These are phyloP conservation scores for Gallirallus australis DNA, from an alignment of 2,797 vertebrate genomes.

Conservation along the genomic window DNA sequence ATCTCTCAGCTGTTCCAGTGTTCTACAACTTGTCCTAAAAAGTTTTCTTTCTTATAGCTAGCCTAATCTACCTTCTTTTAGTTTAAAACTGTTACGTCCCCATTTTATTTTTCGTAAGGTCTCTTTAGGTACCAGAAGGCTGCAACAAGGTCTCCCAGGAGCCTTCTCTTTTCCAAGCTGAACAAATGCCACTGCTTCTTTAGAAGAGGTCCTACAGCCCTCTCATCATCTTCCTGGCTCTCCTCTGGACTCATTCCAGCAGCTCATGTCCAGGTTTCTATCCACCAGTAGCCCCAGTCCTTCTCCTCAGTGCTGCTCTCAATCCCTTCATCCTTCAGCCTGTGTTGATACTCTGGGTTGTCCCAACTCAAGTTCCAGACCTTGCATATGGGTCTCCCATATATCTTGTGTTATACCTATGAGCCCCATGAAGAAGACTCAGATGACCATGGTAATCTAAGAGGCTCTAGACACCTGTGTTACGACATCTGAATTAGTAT, in stretches of 20 bases:
- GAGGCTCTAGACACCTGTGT: background rate
- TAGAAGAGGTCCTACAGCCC: too few relatives aligned
- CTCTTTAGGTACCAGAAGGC: too few relatives aligned
- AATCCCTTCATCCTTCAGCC: too few relatives aligned
- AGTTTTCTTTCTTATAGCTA: background rate
- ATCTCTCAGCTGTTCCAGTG: too few relatives aligned
- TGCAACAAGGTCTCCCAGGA: too few relatives aligned
- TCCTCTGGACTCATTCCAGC: too few relatives aligned
- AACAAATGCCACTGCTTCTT: too few relatives aligned
- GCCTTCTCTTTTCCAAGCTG: too few relatives aligned
- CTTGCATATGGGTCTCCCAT: background rate
- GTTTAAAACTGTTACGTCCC: background rate
- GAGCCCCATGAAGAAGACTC: background rate
- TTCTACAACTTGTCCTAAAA: background rate
- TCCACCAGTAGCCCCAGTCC: too few relatives aligned
- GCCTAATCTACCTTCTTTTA: background rate
- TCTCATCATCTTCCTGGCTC: too few relatives aligned
- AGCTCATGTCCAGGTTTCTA: too few relatives aligned
- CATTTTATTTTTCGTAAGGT: background rate
- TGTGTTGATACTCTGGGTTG: background rate
- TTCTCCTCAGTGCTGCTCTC: too few relatives aligned
- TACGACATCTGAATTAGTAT: background rate
- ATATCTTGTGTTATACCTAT: background rate
- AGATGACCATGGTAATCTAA: background rate
- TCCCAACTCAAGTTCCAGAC: background rate